These are phyloP conservation scores for Scomber colias DNA, from an alignment of 2,113 vertebrate species.

Conservation along the genomic window DNA sequence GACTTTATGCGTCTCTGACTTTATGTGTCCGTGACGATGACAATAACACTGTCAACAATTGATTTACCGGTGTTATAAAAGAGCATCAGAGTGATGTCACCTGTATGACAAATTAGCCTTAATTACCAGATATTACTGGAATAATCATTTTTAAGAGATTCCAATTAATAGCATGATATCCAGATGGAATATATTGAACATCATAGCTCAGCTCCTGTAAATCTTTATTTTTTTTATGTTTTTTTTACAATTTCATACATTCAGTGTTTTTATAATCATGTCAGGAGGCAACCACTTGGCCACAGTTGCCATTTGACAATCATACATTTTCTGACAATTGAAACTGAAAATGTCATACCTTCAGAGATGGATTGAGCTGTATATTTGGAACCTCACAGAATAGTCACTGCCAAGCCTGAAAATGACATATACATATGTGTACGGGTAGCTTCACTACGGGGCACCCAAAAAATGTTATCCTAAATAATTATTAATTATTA, in stretches of 20 bases:
- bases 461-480: too few relatives aligned
- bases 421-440: background rate
- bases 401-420: background rate
- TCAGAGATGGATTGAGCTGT: background rate
- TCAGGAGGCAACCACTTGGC: background rate
- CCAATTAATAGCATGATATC: slow-evolving; percentile 1
- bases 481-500: too few relatives aligned
- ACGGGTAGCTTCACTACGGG: too few relatives aligned
- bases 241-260: too few relatives aligned
- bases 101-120: slow-evolving; percentile 24
- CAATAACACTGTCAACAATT: slow-evolving; percentile 23
- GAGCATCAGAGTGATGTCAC: background rate
- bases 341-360: background rate
- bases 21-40: background rate
- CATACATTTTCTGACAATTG: background rate
- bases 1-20: slow-evolving; percentile 19
- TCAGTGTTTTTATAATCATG: background rate
- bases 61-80: background rate
- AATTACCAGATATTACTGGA: slow-evolving; percentile 13
- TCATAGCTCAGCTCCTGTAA: background rate
- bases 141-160: slow-evolving; percentile 10
- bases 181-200: background rate
- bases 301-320: background rate
- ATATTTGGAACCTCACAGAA: background rate
- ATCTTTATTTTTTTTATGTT: background rate